Base-by-base conservation (phyloP, 2,797 vertebrate genomes). In the Sternarchorhynchus goeldii region DNA sequence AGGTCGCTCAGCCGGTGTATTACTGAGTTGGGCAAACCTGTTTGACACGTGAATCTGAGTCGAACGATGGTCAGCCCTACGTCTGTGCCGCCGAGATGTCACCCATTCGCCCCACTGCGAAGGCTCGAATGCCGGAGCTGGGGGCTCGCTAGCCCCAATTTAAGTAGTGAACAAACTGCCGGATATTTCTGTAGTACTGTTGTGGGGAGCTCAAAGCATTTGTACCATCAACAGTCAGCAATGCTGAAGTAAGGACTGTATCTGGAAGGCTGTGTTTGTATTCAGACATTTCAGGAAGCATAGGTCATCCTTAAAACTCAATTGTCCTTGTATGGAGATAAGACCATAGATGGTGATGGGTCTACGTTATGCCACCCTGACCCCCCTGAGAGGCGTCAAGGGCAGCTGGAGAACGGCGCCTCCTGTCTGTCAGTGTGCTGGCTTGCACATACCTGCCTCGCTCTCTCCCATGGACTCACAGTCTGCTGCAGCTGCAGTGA, bases 261-360 rank as follows among this genome's bases (percentile, higher is more conserved):
- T 65, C 25, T 20, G 10, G 63, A 41, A 20, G n/a, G 21, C 8
- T 50, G 64, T 67, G 10, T 50, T 21, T 25, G 62, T 17, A 18
- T 66, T 66, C 63, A 39, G 63, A 1, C 20, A 10, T 77, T 80
- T 85, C 77, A 57, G 81, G 76, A 84, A 34, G 25, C 76, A 70
- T 79, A 65, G 77, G 76, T 58, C 25, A 18, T 76, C n/a, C 65
- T 18, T 21, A 53, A 31, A 78, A 79, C 59, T 25, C 29, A 4
- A 67, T 69, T 58, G 53, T 69, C 66, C 6, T 6, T 29, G 7
- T 32, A 62, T 71, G 80, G 6, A 18, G 2, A 63, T 73, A 81
- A 77, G 79, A 75, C 91, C 90, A 85, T 88, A 91, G 76, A 92
- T 89, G 91, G 91, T 50, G 80, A 86, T 72, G 56, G 66, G 67